Evolutionary conservation across 2,888 invertebrate species (phyloP), one percentile per base, ranked within the genome.

Genomic region (Arctia plantaginis): DNA sequence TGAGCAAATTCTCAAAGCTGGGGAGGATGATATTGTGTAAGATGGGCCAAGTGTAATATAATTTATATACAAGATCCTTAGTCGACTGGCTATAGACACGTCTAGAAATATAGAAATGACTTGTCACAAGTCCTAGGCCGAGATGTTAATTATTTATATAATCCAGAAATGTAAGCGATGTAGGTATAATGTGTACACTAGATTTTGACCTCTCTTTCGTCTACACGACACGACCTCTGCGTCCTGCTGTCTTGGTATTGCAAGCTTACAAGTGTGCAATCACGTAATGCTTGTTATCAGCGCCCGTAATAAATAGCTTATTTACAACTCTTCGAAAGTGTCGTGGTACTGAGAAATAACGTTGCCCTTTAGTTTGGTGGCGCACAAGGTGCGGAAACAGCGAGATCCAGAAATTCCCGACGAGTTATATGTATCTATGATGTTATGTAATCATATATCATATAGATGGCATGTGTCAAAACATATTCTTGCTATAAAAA

Each of bases 381-480:
- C 12, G 35, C 20, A 30, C 69, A 35, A 51, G 51, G n/a, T 69
- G 35, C 51, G 7, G 51, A 55, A 33, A 55, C 13, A 23, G 35
- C 55, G 51, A 33, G 18, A 69, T 47, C 33, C 55, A 55, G 51
- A 71, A 65, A 51, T 65, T 51, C 35, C 20, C 65, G 15, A 51
- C 30, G 51, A 71, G 27, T 65, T 71, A 51, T 71, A 66, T 35
- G 51, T 71, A 64, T 18, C 27, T 30, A 41, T 66, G 30, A 30
- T 47, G 30, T 44, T 20, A 44, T 47, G 30, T 47, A 44, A 23
- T 51, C 51, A 51, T 47, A 51, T 47, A 67, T 44, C 30, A 67
- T 47, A 67, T 47, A 44, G 20, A 47, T 67, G 67, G 12, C 41
- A n/a, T 15, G n/a, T 66, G 7, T 27, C 0, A 66, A 66, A 41